These are phyloP conservation scores for Zootoca vivipara DNA, from an alignment of 2,113 vertebrate genomes.

Conservation along the genomic window DNA sequence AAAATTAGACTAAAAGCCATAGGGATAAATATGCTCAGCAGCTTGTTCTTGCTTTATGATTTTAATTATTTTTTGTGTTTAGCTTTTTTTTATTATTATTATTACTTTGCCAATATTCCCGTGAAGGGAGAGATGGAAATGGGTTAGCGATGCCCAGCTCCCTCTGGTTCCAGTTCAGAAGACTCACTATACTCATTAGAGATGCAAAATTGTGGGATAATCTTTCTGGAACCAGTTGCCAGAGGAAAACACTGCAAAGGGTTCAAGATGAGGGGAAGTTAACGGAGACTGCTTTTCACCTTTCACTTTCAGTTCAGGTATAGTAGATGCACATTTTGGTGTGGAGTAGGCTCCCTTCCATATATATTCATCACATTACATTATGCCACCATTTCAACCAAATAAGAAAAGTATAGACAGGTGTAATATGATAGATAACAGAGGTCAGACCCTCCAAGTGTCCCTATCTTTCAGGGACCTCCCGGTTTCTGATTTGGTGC, in stretches of 20 bases:
- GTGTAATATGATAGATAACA: too few relatives aligned
- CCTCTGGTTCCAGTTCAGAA: neutral
- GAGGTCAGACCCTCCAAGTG: too few relatives aligned
- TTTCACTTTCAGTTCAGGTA: neutral
- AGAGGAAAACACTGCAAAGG: neutral
- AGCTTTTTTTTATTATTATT: constrained; percentile 1
- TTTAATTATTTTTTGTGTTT: constrained; percentile 17
- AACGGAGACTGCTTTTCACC: neutral
- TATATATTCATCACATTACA: neutral
- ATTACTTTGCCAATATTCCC: constrained; percentile 11
- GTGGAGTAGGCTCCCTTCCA: too few relatives aligned
- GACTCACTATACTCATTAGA: neutral
- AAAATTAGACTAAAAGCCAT: constrained; percentile 8
- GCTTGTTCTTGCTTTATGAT: constrained; percentile 5
- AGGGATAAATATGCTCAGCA: neutral
- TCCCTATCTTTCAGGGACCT: too few relatives aligned
- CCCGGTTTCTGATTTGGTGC: too few relatives aligned
- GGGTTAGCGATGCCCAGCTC: neutral
- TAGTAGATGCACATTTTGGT: too few relatives aligned
- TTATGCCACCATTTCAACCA: too few relatives aligned
- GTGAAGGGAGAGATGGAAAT: neutral
- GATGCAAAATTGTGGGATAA: neutral
- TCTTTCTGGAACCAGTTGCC: neutral
- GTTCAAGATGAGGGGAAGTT: neutral
- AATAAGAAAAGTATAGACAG: too few relatives aligned